phyloP scores from a whole-genome alignment of 2,113 vertebrate genomes.

The Nyctereutes procyonoides region DNA sequence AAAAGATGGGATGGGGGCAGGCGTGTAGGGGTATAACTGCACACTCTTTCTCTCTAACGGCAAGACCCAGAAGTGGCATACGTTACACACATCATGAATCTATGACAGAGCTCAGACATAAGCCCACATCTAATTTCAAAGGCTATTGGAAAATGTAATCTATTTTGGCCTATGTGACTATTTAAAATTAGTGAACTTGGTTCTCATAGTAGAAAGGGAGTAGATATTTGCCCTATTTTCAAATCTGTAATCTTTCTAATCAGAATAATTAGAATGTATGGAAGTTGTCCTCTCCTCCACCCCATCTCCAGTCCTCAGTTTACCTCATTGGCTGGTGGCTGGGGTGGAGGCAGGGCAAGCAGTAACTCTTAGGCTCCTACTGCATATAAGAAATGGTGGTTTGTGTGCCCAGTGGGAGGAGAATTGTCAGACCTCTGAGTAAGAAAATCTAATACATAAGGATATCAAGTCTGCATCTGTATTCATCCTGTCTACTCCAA shows the following conservation, averaged over 20 bases:
- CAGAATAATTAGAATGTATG: not conserved
- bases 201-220: not conserved
- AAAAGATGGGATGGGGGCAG: not conserved
- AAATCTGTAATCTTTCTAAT: not conserved
- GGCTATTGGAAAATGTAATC: not conserved
- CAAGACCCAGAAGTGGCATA: not conserved
- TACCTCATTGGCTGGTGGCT: not conserved
- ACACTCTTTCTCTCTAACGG: not conserved
- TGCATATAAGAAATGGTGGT: not conserved
- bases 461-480: not conserved
- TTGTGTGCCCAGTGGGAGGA: not conserved
- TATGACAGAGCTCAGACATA: not conserved
- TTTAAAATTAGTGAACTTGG: not conserved
- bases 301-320: not conserved
- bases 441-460: not conserved
- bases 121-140: not conserved
- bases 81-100: not conserved
- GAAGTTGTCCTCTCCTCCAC: slow-evolving; percentile 25
- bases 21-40: fast-evolving
- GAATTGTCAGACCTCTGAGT: fast-evolving
- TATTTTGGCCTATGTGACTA: not conserved
- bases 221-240: not conserved
- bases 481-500: too few relatives aligned
- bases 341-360: too few relatives aligned
- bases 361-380: not conserved